phyloP scores from a whole-genome alignment of 2,797 vertebrate genomes.

The Anguilla anguilla region DNA sequence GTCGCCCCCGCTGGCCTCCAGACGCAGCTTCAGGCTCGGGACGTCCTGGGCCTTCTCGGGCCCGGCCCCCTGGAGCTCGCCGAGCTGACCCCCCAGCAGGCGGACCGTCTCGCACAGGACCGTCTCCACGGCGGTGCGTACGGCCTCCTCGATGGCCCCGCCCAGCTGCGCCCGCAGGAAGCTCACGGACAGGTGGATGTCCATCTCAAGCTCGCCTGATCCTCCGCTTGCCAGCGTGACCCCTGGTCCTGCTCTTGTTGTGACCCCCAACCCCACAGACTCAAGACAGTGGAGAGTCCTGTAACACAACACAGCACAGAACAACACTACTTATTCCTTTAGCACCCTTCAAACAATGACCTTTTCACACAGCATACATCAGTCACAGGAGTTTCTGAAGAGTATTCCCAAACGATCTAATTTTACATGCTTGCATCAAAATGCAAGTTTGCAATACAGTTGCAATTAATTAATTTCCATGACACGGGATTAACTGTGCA shows the following conservation, averaged over 20 bases:
- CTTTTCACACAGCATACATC: not conserved
- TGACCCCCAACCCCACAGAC: not conserved
- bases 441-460: not conserved
- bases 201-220: slow-evolving; percentile 26
- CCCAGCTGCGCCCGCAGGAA: slow-evolving; percentile 37
- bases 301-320: not conserved
- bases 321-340: not conserved
- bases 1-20: slow-evolving; percentile 23
- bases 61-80: slow-evolving; percentile 22
- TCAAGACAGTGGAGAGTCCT: slow-evolving; percentile 11
- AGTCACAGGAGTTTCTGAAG: not conserved
- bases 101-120: slow-evolving; percentile 40
- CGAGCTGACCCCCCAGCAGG: slow-evolving; percentile 31
- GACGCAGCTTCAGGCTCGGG: slow-evolving; percentile 28
- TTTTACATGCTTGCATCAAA: not conserved
- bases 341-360: not conserved
- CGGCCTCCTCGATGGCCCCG: slow-evolving; percentile 39
- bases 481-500: too few species aligned
- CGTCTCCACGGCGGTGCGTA: slow-evolving; percentile 40
- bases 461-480: not conserved
- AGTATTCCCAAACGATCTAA: not conserved
- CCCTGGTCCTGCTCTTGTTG: not conserved
- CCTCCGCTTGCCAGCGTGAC: slow-evolving; percentile 25
- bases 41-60: slow-evolving; percentile 14
- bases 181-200: slow-evolving; percentile 38